A percentile compares a stretch with the other conserved stretches of the same genome.
These are phyloP conservation scores for Eupristina koningsbergeri DNA, from an alignment of 1,140 invertebrate species.

Conservation along the genomic window DNA sequence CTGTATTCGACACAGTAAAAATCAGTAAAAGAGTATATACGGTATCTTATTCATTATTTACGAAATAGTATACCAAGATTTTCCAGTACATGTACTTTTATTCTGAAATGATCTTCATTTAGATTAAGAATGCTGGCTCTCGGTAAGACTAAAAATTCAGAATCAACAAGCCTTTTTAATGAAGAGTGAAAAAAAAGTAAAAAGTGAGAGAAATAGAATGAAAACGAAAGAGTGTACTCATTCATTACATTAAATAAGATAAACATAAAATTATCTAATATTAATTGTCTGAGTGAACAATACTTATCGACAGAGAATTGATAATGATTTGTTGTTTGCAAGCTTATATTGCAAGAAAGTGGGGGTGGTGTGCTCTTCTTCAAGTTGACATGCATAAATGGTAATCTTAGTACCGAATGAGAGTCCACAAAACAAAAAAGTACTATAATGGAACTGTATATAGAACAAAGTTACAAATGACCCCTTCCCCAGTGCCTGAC, in stretches of 20 bases:
- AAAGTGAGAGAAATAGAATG: neutral
- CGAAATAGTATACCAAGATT: too few species aligned
- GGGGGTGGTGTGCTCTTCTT: neutral
- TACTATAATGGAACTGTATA: constrained; percentile 5
- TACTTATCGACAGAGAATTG: neutral
- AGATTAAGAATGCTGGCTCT: too few species aligned
- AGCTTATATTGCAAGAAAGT: neutral
- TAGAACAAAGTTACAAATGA: constrained; percentile 46
- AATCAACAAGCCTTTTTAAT: too few species aligned
- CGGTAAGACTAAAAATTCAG: too few species aligned
- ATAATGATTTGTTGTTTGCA: neutral
- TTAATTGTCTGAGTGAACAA: too few species aligned
- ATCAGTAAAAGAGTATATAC: too few species aligned
- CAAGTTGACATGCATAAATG: neutral
- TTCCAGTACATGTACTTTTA: too few species aligned
- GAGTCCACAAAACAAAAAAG: constrained; percentile 16
- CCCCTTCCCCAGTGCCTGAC: too few species aligned
- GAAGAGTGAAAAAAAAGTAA: too few species aligned
- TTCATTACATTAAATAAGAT: neutral
- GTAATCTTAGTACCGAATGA: neutral
- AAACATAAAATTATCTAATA: neutral
- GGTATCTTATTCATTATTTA: too few species aligned
- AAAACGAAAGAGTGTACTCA: neutral
- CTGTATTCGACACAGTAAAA: too few species aligned
- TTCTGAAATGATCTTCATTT: too few species aligned